Base-by-base conservation (phyloP, 2,888 invertebrate species). In the Trachelus troglodyta region DNA sequence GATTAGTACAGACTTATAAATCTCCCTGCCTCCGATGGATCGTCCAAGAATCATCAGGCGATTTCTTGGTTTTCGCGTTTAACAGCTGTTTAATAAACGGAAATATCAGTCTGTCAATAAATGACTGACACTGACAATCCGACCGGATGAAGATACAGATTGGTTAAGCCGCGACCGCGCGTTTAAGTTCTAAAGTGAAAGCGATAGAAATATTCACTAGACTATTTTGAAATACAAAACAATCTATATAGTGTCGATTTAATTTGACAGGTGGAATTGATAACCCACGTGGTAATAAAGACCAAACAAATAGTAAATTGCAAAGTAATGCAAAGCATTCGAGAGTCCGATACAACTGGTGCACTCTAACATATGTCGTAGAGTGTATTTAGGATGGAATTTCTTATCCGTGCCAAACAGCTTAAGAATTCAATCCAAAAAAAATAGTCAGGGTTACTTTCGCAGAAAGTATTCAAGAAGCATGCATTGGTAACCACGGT, bases 361-460 rank as follows among this genome's bases (percentile, higher is more conserved):
- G 56, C 23, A 23, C 23, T 23, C 23, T 9, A 23, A 23, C 23
- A 23, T 56, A 56, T 23, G 23, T 56, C 56, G 23, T 56, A 56
- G 56, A 56, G 2, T 9, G 56, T 30, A n/a, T 37, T 77, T 77
- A 75, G 77, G 74, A 77, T 69, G 31, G 74, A 74, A 74, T 74
- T 74, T 75, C 30, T 23, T 71, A 74, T 37, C 15, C 15, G 77
- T 77, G 77, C 77, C 77, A 77, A 77, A 30, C 30, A 31, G 15
- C 33, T 35, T 3, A 56, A 69, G 75, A 11, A 69, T 69, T 33
- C 4, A 23, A 31, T 34, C 56, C 30, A 68, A 68, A n/a, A 81
- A 81, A 79, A 79, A 79, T 75, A 69, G 71, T 35, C 30, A 40
- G 33, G 34, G 74, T 33, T 40, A 56, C 79, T 76, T 33, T 56